Evolutionary conservation across 2,888 invertebrate species (phyloP).

Genomic region (Baccha elongata): DNA sequence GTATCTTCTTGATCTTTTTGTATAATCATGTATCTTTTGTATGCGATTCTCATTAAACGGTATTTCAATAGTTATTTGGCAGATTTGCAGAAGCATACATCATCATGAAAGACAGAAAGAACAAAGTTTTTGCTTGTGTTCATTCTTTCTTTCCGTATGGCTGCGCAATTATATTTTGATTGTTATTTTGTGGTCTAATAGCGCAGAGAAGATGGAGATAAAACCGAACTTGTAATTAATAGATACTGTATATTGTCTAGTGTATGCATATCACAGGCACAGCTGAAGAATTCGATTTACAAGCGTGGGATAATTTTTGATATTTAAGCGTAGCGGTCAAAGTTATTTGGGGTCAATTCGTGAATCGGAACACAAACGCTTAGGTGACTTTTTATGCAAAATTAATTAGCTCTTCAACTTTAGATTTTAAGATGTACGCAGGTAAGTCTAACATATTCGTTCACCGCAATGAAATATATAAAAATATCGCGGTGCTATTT

Average conservation of each 20-base stretch:
- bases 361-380: too few species aligned
- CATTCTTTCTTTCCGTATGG: not conserved
- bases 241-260: not conserved
- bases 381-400: too few species aligned
- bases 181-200: constrained; percentile 16
- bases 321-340: too few species aligned
- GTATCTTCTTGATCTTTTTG: constrained; percentile 64
- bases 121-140: not conserved
- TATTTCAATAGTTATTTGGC: constrained; percentile 50
- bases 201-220: not conserved
- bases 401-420: too few species aligned
- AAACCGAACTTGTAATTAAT: too few species aligned
- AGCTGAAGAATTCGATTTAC: not conserved
- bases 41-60: constrained; percentile 49
- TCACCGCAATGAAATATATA: too few species aligned
- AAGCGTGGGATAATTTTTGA: constrained; percentile 18
- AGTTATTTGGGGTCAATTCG: too few species aligned
- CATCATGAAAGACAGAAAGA: not conserved
- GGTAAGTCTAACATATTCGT: too few species aligned
- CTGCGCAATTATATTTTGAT: constrained; percentile 6
- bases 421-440: too few species aligned
- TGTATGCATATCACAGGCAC: not conserved
- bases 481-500: too few species aligned
- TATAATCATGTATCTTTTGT: constrained; percentile 32
- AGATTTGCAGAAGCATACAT: constrained; percentile 5